phyloP scores from a whole-genome alignment of 2,113 vertebrate species.

The cat (Felis catus) region DNA sequence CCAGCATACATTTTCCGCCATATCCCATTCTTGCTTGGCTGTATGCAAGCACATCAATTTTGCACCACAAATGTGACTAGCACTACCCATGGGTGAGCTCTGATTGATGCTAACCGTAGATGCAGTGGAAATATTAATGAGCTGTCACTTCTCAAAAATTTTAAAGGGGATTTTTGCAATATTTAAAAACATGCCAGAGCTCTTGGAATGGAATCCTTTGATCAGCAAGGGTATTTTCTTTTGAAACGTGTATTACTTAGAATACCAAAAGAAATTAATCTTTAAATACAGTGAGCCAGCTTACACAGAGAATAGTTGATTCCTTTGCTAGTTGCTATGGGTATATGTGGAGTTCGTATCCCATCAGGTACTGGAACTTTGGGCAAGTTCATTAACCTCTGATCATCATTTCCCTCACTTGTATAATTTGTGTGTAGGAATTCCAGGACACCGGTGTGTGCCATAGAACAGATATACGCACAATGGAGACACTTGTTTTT shows the following conservation, averaged over 20 bases:
- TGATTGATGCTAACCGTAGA: conserved; percentile 55
- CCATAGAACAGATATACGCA: accelerated
- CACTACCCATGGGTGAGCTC: neutral
- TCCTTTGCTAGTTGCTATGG: neutral
- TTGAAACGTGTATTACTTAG: conserved; percentile 41
- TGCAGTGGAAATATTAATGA: conserved; percentile 50
- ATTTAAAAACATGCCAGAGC: conserved; percentile 50
- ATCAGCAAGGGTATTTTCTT: conserved; percentile 62
- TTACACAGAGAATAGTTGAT: neutral
- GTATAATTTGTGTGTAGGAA: neutral
- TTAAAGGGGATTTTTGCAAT: conserved; percentile 52
- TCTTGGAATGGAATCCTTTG: conserved; percentile 52
- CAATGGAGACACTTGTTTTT: neutral
- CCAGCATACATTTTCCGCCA: neutral
- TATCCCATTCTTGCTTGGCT: neutral
- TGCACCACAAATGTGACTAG: conserved; percentile 9
- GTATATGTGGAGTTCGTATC: neutral
- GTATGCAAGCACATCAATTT: neutral
- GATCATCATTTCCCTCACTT: neutral
- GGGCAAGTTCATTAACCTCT: neutral
- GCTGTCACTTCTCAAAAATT: conserved; percentile 52
- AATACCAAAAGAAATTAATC: conserved; percentile 33
- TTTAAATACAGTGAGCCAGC: conserved; percentile 7
- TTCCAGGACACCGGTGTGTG: neutral
- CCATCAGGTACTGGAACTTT: neutral